Conservation (phyloP, 1,140 invertebrate species). For the Neoseiulus cucumeris region DNA sequence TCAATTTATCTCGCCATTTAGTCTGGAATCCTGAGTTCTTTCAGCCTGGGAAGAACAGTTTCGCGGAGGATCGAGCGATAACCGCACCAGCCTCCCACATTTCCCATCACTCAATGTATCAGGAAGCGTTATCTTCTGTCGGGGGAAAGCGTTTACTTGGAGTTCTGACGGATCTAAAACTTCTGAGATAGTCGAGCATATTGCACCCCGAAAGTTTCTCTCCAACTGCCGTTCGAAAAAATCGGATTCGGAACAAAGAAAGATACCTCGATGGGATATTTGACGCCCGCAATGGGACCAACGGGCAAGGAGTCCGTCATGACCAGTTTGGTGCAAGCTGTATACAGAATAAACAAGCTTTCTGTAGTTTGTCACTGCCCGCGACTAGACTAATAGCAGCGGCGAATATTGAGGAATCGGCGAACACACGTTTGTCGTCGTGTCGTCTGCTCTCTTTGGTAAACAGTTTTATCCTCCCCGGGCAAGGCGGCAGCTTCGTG, state of each 20-base stretch:
- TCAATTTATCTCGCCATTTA: constrained; percentile 4
- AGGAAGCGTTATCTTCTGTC: neutral
- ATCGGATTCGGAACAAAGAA: neutral
- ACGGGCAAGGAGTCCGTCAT: constrained; percentile 16
- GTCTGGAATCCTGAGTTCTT: neutral
- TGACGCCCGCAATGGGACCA: constrained; percentile 28
- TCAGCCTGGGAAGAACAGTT: neutral
- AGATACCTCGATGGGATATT: constrained; percentile 59
- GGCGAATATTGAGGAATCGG: no score
- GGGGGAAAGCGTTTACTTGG: neutral
- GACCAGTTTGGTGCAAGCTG: no score
- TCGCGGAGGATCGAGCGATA: neutral
- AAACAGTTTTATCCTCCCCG: no score
- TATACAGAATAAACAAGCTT: no score
- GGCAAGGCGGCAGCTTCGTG: no score
- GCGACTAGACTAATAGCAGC: no score
- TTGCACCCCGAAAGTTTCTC: neutral
- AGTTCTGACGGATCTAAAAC: neutral
- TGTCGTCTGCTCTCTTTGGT: no score
- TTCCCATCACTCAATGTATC: neutral
- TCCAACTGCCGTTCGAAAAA: neutral
- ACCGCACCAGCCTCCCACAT: neutral
- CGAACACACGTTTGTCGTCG: no score
- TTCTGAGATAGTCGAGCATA: neutral
- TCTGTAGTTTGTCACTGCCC: no score